Evolutionary conservation across 2,113 vertebrate species (phyloP).

Genomic region (Lepus timidus): DNA sequence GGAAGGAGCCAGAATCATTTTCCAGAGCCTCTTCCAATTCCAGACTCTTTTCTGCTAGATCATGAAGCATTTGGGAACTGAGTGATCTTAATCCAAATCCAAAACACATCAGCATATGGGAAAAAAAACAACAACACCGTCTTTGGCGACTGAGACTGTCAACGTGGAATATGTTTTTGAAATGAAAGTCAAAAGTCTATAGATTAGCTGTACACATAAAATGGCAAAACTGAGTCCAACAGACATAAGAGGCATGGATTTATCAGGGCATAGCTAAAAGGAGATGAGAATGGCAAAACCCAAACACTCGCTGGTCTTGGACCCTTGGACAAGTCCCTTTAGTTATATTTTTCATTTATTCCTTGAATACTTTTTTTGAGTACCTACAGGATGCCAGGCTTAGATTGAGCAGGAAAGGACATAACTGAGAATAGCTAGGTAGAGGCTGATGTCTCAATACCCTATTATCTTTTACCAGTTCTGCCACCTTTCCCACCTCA

Average conservation of each 20-base stretch:
- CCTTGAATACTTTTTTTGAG: neutral
- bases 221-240: neutral
- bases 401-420: neutral
- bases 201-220: neutral
- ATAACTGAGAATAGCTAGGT: neutral
- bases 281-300: neutral
- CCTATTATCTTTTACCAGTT: neutral
- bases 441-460: neutral
- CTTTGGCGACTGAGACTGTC: constrained; percentile 30
- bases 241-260: neutral
- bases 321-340: neutral
- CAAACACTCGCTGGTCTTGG: neutral
- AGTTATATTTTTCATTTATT: neutral
- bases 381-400: neutral
- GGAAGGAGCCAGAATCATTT: constrained; percentile 3
- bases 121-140: neutral
- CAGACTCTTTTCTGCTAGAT: constrained; percentile 22
- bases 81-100: constrained; percentile 11
- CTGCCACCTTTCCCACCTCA: neutral
- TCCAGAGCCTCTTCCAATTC: constrained; percentile 17
- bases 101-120: neutral
- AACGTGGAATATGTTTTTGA: constrained; percentile 59
- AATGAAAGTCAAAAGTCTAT: constrained; percentile 58
- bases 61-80: neutral
- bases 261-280: neutral